Percentiles rank a stretch among this genome's conserved stretches.
Conservation (phyloP, 1,140 invertebrate genomes). For the Harlomillsia oculata region DNA sequence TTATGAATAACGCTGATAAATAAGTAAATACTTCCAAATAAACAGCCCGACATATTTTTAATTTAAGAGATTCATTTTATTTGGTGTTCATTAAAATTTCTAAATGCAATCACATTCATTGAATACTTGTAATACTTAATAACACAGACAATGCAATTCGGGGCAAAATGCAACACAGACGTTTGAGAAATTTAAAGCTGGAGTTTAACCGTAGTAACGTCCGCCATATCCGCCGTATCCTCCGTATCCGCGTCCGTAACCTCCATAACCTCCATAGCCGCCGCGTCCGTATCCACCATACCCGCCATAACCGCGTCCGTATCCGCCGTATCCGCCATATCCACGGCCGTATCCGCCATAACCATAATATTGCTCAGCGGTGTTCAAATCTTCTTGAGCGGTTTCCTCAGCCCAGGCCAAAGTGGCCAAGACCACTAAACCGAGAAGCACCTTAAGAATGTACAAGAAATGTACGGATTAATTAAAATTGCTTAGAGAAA, state of each 20-base stretch:
- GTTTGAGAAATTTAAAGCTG: too few relatives aligned
- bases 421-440: not conserved
- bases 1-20: too few relatives aligned
- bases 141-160: too few relatives aligned
- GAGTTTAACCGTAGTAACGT: not conserved
- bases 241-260: not conserved
- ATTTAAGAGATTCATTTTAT: too few relatives aligned
- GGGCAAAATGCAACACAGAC: too few relatives aligned
- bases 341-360: constrained; percentile 4
- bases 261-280: not conserved
- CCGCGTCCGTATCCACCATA: not conserved
- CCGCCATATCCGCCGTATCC: not conserved
- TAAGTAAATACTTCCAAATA: too few relatives aligned
- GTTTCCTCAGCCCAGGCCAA: not conserved
- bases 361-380: not conserved
- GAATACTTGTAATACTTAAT: too few relatives aligned
- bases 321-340: constrained; percentile 3
- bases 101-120: too few relatives aligned
- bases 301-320: not conserved
- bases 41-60: too few relatives aligned
- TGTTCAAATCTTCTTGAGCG: not conserved
- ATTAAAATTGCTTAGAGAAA: not conserved
- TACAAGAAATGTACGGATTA: too few relatives aligned
- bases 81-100: too few relatives aligned
- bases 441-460: too few relatives aligned